Evolutionary conservation across 2,888 invertebrate species (phyloP), one percentile per base, ranked within the genome.

Genomic region (Dermolepida albohirtum): DNA sequence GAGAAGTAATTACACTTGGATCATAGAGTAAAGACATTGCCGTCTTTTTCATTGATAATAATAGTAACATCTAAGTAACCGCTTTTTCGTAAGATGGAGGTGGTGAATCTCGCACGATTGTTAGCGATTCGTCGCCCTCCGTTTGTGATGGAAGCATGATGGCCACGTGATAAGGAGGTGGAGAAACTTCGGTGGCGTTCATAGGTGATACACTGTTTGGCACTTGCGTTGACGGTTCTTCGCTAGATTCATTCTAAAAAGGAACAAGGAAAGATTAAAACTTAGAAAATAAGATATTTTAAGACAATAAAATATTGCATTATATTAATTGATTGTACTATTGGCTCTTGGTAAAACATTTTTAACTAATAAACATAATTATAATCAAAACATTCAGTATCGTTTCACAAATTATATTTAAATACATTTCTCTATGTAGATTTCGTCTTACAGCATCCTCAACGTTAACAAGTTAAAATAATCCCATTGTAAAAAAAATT

Each of bases 141-240:
- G 82, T 79, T 59, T 87, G 87, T 65, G 92, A 91, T 78, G 92
- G 87, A 74, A 92, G 84, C 77, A 80, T 74, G 41, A 93, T 91
- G 44, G 93, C 93, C 84, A 93, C 91, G 84, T 93, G 92, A 85
- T 93, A 93, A 8, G 93, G 93, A n/a, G 93, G 93, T 16, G 93
- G 90, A 5, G 87, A 89, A 51, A 89, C 86, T 75, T 80, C 80
- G 39, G 75, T 70, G 34, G 72, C 50, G 50, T 70, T 73, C 27
- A 70, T 43, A 34, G 70, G 68, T 34, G 70, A 68, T 16, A 74
- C 43, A 64, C 69, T 72, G 40, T 63, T 72, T 71, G 74, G 71
- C 68, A 74, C 71, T 69, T 75, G 76, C 55, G 71, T 44, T 70
- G 74, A 64, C 69, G 63, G 62, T 27, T 69, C 69, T 39, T 69